Evolutionary conservation across 1,140 invertebrate genomes (phyloP).

Genomic region (Drosophila suzukii): DNA sequence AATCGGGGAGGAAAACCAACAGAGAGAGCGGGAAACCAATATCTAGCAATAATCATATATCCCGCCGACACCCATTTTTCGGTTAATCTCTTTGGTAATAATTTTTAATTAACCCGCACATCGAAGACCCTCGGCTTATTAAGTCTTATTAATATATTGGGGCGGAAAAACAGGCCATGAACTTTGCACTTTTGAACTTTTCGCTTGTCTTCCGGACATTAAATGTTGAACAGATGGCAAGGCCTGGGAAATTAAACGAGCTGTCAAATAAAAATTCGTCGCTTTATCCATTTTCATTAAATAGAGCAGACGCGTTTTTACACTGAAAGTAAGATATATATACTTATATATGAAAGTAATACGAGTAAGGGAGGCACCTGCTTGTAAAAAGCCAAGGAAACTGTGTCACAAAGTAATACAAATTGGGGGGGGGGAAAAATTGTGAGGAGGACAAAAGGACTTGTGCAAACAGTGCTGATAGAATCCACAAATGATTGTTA

Average conservation of each 20-base stretch:
- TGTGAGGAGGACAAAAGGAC: constrained; percentile 18
- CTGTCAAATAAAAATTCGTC: constrained; percentile 12
- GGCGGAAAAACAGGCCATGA: constrained; percentile 12
- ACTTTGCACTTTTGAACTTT: constrained; percentile 53
- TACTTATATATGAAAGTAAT: constrained; percentile 23
- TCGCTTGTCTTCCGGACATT: constrained; percentile 7
- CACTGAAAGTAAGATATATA: constrained; percentile 30
- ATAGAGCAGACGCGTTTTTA: constrained; percentile 14
- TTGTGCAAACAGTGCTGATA: constrained; percentile 40
- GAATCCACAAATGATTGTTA: constrained; percentile 54
- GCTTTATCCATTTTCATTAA: constrained; percentile 5
- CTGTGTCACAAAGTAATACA: constrained; percentile 54
- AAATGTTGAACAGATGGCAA: constrained; percentile 29
- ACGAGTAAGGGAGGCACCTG: constrained; percentile 29
- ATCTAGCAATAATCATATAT: constrained; percentile 5
- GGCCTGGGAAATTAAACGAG: constrained; percentile 6
- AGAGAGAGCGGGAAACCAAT: constrained; percentile 1
- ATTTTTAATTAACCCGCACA: constrained; percentile 72
- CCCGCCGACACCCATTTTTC: constrained; percentile 18
- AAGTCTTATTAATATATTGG: constrained; percentile 46
- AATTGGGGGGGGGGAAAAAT: constrained; percentile 1
- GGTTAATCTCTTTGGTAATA: constrained; percentile 68
- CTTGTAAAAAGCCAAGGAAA: constrained; percentile 8
- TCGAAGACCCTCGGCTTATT: constrained; percentile 48
- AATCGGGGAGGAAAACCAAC: neutral